phyloP scores from a whole-genome alignment of 1,140 invertebrate species.

The Choristoneura fumiferana region DNA sequence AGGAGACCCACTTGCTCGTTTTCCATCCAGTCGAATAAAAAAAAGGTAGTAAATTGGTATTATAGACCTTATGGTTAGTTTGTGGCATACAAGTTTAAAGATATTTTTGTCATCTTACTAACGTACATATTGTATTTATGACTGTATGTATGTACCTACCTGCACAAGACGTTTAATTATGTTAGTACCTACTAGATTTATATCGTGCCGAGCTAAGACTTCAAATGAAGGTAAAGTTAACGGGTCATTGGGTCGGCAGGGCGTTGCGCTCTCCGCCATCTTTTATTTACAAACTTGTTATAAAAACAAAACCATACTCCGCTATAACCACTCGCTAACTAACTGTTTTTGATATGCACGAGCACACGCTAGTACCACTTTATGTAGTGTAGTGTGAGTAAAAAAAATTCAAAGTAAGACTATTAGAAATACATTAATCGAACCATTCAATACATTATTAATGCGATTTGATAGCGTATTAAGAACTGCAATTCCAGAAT shows the following conservation, averaged over 20 bases:
- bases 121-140: too few relatives aligned
- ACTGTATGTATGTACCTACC: too few relatives aligned
- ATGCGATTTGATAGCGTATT: slow-evolving; percentile 5
- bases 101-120: too few relatives aligned
- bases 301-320: neutral
- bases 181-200: too few relatives aligned
- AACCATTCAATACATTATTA: slow-evolving; percentile 5
- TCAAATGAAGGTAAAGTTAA: slow-evolving; percentile 5
- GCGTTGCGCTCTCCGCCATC: slow-evolving; percentile 9
- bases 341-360: neutral
- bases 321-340: neutral
- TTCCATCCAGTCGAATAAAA: too few relatives aligned
- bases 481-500: slow-evolving; percentile 56
- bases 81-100: too few relatives aligned
- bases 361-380: neutral
- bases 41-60: too few relatives aligned
- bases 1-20: too few relatives aligned
- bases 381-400: too few relatives aligned
- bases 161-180: too few relatives aligned
- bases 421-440: neutral
- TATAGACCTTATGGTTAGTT: too few relatives aligned
- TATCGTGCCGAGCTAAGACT: neutral
- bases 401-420: too few relatives aligned
- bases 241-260: slow-evolving; percentile 11
- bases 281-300: slow-evolving; percentile 12